Evolutionary conservation across 2,797 vertebrate species (phyloP).

Genomic region (Gambelia wislizenii): DNA sequence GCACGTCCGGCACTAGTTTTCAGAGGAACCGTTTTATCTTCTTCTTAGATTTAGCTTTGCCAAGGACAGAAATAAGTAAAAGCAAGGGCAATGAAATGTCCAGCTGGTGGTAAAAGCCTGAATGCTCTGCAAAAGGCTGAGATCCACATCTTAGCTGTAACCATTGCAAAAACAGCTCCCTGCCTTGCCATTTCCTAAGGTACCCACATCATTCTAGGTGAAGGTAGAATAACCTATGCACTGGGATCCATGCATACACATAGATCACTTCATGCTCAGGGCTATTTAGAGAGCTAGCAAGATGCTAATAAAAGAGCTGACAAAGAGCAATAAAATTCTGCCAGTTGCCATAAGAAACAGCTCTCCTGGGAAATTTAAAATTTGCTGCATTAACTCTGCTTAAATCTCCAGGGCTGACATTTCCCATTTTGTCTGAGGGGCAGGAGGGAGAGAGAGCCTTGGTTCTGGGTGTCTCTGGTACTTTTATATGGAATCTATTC

Average conservation of each 20-base stretch:
- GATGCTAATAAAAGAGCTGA: slow-evolving; percentile 38
- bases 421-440: not conserved
- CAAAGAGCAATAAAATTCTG: slow-evolving; percentile 26
- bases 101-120: slow-evolving; percentile 11
- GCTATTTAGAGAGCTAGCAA: slow-evolving; percentile 12
- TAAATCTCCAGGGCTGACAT: slow-evolving; percentile 26
- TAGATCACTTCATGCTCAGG: slow-evolving; percentile 5
- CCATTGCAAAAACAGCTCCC: not conserved
- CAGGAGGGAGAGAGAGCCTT: not conserved
- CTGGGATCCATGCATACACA: not conserved
- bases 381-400: slow-evolving; percentile 4
- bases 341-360: slow-evolving; percentile 16
- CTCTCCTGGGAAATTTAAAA: slow-evolving; percentile 36
- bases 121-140: not conserved
- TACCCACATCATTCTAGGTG: not conserved
- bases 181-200: not conserved
- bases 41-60: slow-evolving; percentile 24
- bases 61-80: slow-evolving; percentile 26
- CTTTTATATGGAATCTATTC: not conserved
- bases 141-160: not conserved
- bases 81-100: slow-evolving; percentile 21
- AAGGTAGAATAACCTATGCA: not conserved
- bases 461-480: not conserved
- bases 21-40: slow-evolving; percentile 5
- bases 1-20: slow-evolving; percentile 8